phyloP scores from a whole-genome alignment of 2,888 invertebrate genomes.

The Acanthosoma haemorrhoidale region DNA sequence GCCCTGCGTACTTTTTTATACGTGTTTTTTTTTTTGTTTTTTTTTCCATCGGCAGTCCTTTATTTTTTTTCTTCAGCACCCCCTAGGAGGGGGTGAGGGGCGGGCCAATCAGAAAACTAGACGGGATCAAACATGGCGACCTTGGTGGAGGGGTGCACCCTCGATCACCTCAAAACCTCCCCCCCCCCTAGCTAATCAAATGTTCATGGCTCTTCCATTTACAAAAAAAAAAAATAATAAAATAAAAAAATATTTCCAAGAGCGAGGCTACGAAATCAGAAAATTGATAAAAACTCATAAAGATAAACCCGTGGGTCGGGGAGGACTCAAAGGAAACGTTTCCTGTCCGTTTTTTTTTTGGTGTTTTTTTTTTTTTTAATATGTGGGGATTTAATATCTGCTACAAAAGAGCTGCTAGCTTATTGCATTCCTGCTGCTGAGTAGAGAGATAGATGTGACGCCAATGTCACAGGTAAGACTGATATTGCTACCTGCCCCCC shows the following conservation, averaged over 20 bases:
- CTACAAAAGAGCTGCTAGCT: neutral
- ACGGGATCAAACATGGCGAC: slow-evolving; percentile 19
- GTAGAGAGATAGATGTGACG: no score
- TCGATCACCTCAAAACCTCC: neutral
- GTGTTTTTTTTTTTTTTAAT: neutral
- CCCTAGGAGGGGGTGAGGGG: neutral
- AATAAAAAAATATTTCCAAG: neutral
- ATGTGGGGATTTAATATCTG: neutral
- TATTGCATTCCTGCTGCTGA: slow-evolving; percentile 5
- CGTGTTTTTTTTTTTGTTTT: no score
- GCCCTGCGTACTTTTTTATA: slow-evolving; percentile 1
- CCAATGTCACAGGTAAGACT: neutral
- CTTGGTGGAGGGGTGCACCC: slow-evolving; percentile 13
- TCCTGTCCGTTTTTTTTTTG: neutral
- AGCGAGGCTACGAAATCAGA: slow-evolving; percentile 22
- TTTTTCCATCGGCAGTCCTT: no score
- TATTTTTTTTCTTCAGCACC: neutral
- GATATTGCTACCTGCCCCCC: neutral
- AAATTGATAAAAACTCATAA: slow-evolving; percentile 27
- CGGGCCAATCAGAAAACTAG: slow-evolving; percentile 15
- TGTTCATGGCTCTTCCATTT: slow-evolving; percentile 18
- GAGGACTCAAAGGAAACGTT: neutral
- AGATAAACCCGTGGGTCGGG: slow-evolving; percentile 5
- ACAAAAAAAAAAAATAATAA: neutral
- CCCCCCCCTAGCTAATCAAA: slow-evolving; percentile 13